Conservation (phyloP, 2,888 invertebrate species). For the Danaus chrysippus region DNA sequence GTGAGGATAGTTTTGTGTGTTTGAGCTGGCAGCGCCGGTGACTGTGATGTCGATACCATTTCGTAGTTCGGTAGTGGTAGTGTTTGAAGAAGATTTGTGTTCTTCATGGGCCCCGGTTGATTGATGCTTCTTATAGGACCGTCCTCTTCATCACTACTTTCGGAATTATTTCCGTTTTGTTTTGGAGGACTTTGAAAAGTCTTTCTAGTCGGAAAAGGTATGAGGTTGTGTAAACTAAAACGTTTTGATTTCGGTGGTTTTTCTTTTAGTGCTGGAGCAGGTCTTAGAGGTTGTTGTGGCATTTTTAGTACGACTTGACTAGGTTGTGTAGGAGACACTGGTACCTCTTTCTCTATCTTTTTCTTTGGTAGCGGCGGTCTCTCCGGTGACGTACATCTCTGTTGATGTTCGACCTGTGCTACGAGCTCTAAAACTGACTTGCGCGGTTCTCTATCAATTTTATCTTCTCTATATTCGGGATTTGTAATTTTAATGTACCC, state of each 20-base stretch:
- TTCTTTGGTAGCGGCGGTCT: conserved; percentile 56
- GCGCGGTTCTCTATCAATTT: conserved; percentile 58
- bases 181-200: conserved; percentile 69
- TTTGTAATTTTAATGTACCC: conserved; percentile 73
- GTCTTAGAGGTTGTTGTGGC: conserved; percentile 70
- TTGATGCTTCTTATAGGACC: conserved; percentile 65
- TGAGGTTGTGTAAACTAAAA: conserved; percentile 73
- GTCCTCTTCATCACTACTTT: conserved; percentile 80
- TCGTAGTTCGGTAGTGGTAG: conserved; percentile 79
- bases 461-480: conserved; percentile 49
- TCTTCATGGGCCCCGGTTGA: conserved; percentile 77
- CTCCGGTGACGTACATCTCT: conserved; percentile 62
- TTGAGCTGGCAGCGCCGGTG: conserved; percentile 55
- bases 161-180: conserved; percentile 75
- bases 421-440: conserved; percentile 82
- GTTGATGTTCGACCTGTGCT: conserved; percentile 79
- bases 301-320: conserved; percentile 59
- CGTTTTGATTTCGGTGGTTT: conserved; percentile 72
- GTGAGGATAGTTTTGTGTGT: conserved; percentile 40
- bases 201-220: conserved; percentile 75
- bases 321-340: conserved; percentile 43
- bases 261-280: conserved; percentile 69
- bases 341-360: conserved; percentile 52
- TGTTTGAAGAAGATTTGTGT: conserved; percentile 73
- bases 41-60: conserved; percentile 69